Evolutionary conservation across 2,888 invertebrate species (phyloP).

Genomic region (Dynastes grantii): DNA sequence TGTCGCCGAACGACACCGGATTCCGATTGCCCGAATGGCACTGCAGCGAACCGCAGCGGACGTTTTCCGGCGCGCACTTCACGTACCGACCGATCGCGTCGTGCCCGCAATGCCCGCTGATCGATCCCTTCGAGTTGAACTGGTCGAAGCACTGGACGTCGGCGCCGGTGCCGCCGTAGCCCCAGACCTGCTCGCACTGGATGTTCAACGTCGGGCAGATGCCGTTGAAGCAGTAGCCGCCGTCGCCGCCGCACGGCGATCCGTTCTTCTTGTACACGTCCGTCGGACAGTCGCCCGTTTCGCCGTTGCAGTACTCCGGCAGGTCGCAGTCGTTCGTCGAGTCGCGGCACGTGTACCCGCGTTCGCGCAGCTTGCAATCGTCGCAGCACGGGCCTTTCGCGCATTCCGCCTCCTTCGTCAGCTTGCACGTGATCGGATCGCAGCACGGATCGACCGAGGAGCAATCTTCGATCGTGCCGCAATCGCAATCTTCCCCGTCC

Average conservation of each 20-base stretch:
- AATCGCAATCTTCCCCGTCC: conserved; percentile 98
- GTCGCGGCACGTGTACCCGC: conserved; percentile 88
- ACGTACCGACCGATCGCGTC: conserved; percentile 80
- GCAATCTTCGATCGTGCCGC: conserved; percentile 93
- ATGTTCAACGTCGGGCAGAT: conserved; percentile 89
- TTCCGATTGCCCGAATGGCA: conserved; percentile 83
- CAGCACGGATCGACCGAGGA: conserved; percentile 93
- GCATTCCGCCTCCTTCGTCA: conserved; percentile 95
- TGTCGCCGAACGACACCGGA: conserved; percentile 81
- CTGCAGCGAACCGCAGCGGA: conserved; percentile 94
- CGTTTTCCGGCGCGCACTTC: conserved; percentile 87
- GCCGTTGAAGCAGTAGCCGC: conserved; percentile 93
- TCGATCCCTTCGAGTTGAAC: conserved; percentile 95
- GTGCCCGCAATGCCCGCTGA: conserved; percentile 96
- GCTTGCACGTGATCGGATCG: conserved; percentile 96
- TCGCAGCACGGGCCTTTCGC: conserved; percentile 94
- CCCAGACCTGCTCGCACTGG: conserved; percentile 97
- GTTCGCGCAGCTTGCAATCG: conserved; percentile 83
- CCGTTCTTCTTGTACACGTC: conserved; percentile 96
- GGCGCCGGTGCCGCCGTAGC: conserved; percentile 86
- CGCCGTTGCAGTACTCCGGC: conserved; percentile 94
- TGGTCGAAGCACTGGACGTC: conserved; percentile 93
- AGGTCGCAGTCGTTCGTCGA: conserved; percentile 95
- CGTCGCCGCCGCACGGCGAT: conserved; percentile 79
- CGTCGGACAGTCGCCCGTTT: conserved; percentile 89